Percentiles rank a stretch among this genome's conserved stretches.
phyloP scores from a whole-genome alignment of 2,797 vertebrate species.

The Heterohyrax brucei region DNA sequence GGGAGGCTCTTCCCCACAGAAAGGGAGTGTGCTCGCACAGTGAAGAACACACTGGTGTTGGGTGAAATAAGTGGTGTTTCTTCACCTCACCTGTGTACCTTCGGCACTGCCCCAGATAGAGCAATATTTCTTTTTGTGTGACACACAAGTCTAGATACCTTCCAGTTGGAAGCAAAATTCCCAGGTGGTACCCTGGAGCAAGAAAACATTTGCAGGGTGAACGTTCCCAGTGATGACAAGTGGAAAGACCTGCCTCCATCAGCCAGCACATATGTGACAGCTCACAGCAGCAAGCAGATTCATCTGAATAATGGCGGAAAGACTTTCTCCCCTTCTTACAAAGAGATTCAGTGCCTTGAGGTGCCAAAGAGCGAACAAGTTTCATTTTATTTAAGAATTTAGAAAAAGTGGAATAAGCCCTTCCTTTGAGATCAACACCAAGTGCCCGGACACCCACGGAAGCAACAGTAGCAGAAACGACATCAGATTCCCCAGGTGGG shows the following conservation, averaged over 20 bases:
- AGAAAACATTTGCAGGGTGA: neutral
- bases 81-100: neutral
- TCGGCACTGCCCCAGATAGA: neutral
- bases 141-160: neutral
- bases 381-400: constrained; percentile 72
- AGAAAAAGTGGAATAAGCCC: neutral
- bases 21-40: accelerated
- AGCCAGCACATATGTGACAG: accelerated
- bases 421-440: constrained; percentile 39
- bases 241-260: constrained; percentile 11
- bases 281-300: constrained; percentile 37
- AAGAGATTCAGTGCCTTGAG: constrained; percentile 59
- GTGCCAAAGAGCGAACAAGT: constrained; percentile 42
- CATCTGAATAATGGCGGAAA: neutral
- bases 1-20: neutral
- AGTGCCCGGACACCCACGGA: neutral
- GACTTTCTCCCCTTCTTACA: constrained; percentile 29
- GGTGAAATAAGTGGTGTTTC: neutral
- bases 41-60: neutral
- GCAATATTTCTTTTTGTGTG: neutral
- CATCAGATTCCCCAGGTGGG: neutral
- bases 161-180: neutral
- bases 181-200: neutral
- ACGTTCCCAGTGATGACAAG: neutral
- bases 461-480: neutral